phyloP scores from a whole-genome alignment of 2,888 invertebrate species.

The Parnassius apollo region DNA sequence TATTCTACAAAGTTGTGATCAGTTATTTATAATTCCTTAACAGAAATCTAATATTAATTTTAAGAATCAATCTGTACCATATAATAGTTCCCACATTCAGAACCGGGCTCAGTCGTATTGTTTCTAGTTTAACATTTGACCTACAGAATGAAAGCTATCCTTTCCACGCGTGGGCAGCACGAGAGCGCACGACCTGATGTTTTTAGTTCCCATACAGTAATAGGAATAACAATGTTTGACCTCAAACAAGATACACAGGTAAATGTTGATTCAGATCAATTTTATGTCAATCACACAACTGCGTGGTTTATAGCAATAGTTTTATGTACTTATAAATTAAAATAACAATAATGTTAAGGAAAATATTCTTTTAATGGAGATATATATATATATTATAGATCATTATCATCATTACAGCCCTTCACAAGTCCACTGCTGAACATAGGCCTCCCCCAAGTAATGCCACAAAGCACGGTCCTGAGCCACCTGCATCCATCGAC shows the following conservation, averaged over 20 bases:
- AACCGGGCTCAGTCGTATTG: background rate
- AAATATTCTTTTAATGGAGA: background rate
- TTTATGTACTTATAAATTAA: background rate
- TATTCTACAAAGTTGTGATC: too few species aligned
- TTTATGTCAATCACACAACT: conserved; percentile 21
- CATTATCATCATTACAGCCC: too few species aligned
- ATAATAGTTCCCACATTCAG: background rate
- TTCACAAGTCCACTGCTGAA: too few species aligned
- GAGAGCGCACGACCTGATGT: conserved; percentile 14
- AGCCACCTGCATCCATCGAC: too few species aligned
- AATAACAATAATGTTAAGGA: background rate
- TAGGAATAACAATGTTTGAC: conserved; percentile 23
- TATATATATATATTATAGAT: background rate
- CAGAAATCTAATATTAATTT: too few species aligned
- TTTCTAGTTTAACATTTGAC: conserved; percentile 8
- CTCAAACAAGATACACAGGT: conserved; percentile 19
- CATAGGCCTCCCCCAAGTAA: too few species aligned
- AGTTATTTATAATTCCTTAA: too few species aligned
- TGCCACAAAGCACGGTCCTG: too few species aligned
- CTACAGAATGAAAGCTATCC: conserved; percentile 12
- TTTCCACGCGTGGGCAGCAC: conserved; percentile 22
- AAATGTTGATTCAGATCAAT: conserved; percentile 18
- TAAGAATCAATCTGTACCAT: too few species aligned
- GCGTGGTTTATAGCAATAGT: background rate
- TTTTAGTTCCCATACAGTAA: conserved; percentile 21